Base-by-base conservation (phyloP, 92 coral and sea anemone species). In the Epizoanthus illoricatus region DNA sequence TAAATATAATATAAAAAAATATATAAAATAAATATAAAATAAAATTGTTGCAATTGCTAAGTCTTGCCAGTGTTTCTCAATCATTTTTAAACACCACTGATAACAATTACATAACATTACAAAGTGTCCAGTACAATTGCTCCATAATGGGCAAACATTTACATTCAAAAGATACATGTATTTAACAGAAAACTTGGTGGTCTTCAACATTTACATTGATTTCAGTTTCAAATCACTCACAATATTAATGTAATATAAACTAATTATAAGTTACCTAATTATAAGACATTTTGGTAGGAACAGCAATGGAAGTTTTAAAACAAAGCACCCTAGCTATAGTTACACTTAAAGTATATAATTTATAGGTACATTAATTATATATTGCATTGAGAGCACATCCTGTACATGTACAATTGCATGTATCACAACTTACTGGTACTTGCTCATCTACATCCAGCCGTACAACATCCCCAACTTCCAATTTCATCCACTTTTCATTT, bases 391-490 rank as follows among this genome's bases (percentile, higher is more conserved):
- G 33, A 28, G 33, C 33, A 28, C 33, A 28, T 28, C 33, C 0
- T 28, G 33, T 28, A 28, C 33, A 28, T 28, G n/a, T n/a, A n/a
- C n/a, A n/a, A n/a, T n/a, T n/a, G 24, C 20, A 79, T 23, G 62
- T 19, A 15, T 15, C 11, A 55, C 36, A 40, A 90, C 99, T 84
- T 87, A 97, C 99, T 40, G 99, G 99, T 17, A 97, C 90, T 87
- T 97, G 99, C 1, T 97, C 93, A 85, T 97, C 88, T 81, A 87
- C 92, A 59, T 97, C 87, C 56, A 97, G 70, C 65, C 91, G 90
- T 17, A 97, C 70, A 59, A 97, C 85, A 36, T 97, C 97, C 16
- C 99, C 99, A 58, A 93, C 98, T 90, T 93, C 90, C 17, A 97
- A 71, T 11, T 90, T 84, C 94, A 92, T 91, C 99, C 99, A 97